A percentile compares a stretch with the other conserved stretches of the same genome.
These are phyloP conservation scores for Hyperoplus lanceolatus DNA, from an alignment of 2,797 vertebrate species.

Conservation along the genomic window DNA sequence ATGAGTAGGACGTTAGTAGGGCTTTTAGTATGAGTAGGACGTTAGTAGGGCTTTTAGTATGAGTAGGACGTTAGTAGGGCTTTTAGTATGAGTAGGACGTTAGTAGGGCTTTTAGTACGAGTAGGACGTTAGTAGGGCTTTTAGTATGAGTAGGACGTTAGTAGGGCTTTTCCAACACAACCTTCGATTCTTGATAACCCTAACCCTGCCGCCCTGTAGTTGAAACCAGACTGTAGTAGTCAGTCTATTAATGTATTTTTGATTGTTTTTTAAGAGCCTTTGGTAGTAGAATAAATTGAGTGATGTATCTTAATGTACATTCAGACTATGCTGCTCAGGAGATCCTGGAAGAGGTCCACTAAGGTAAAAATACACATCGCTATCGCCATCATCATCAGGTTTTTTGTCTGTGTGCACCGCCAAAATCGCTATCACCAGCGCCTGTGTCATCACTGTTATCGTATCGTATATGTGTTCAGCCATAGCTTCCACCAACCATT, in stretches of 20 bases:
- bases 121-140: no score
- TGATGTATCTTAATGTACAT: conserved; percentile 86
- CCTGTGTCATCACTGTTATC: not conserved
- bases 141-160: no score
- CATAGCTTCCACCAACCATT: not conserved
- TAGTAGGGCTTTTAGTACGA: no score
- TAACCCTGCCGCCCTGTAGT: not conserved
- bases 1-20: no score
- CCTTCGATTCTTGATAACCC: no score
- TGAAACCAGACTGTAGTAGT: conserved; percentile 20
- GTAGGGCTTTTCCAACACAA: no score
- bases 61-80: no score
- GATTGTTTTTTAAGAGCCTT: no score
- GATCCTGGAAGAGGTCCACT: conserved; percentile 95
- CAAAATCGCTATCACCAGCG: conserved; percentile 9
- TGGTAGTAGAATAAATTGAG: conserved; percentile 40
- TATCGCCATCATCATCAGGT: not conserved
- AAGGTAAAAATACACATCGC: conserved; percentile 91
- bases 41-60: no score
- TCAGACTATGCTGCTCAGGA: conserved; percentile 94
- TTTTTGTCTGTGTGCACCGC: conserved; percentile 2
- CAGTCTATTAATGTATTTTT: conserved; percentile 46
- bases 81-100: no score
- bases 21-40: no score
- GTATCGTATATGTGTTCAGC: conserved; percentile 10